phyloP scores from a whole-genome alignment of 1,140 invertebrate genomes.

The Amphibalanus amphitrite region DNA sequence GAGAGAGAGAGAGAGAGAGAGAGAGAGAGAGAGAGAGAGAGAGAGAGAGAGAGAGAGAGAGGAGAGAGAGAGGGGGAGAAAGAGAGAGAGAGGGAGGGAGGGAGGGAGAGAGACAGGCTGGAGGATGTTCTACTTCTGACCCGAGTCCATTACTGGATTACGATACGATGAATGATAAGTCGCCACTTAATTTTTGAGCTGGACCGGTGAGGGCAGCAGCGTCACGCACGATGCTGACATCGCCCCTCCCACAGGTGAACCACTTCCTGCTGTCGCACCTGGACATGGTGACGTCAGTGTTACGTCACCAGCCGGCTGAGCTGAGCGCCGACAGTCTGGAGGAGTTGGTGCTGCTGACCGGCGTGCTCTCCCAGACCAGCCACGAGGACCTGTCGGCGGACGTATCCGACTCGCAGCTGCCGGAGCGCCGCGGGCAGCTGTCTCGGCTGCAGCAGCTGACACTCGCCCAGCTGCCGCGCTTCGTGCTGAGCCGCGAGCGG shows the following conservation, averaged over 20 bases:
- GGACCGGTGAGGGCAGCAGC: no score
- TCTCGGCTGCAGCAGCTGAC: slow-evolving; percentile 36
- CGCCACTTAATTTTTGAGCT: no score
- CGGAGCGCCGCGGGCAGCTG: slow-evolving; percentile 24
- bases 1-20: slow-evolving; percentile 4
- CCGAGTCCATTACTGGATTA: no score
- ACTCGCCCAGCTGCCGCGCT: slow-evolving; percentile 48
- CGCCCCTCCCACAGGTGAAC: slow-evolving; percentile 6
- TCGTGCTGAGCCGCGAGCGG: slow-evolving; percentile 24
- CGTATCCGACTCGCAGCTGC: not conserved
- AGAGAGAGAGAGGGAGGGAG: not conserved
- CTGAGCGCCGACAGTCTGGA: no score
- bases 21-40: not conserved
- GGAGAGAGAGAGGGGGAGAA: not conserved
- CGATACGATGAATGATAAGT: no score
- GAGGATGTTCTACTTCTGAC: no score
- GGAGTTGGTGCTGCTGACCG: no score
- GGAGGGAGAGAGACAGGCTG: slow-evolving; percentile 3
- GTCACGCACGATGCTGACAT: no score
- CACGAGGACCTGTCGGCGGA: not conserved
- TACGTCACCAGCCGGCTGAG: no score
- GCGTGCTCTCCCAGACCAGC: no score
- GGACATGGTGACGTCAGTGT: no score
- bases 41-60: slow-evolving; percentile 4
- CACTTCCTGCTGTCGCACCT: no score